A percentile compares a stretch with the other conserved stretches of the same genome.
These are phyloP conservation scores for Deilephila porcellus DNA, from an alignment of 2,888 invertebrate species.

Conservation along the genomic window DNA sequence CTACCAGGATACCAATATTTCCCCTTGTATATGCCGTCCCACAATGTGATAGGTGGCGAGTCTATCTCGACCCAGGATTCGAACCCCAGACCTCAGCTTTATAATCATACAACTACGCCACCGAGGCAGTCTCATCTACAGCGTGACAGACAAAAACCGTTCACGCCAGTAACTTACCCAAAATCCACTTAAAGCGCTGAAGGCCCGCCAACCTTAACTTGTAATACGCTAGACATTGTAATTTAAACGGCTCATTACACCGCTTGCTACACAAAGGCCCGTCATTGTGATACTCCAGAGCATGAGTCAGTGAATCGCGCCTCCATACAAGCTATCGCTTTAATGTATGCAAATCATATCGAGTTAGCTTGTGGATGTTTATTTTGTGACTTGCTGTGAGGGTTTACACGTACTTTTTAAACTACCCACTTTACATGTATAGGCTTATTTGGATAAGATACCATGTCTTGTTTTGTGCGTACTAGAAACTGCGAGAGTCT, in stretches of 20 bases:
- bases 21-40: no score
- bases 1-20: no score
- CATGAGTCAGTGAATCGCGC: constrained; percentile 19
- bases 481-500: no score
- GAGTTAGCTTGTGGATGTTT: not conserved
- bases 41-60: no score
- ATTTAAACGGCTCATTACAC: constrained; percentile 29
- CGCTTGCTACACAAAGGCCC: constrained; percentile 19
- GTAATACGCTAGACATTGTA: constrained; percentile 16
- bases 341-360: constrained; percentile 21
- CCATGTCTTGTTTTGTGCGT: no score
- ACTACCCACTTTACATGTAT: no score
- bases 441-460: no score
- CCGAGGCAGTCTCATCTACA: no score
- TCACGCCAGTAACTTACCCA: not conserved
- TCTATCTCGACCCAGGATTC: no score
- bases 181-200: constrained; percentile 8
- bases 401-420: not conserved
- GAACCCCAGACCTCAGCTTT: no score
- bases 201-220: not conserved
- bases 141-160: not conserved
- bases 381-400: not conserved
- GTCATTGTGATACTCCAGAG: constrained; percentile 16
- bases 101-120: no score
- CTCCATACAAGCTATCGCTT: not conserved